Conservation (phyloP, 2,797 vertebrate genomes). For the Phaenicophaeus curvirostris region DNA sequence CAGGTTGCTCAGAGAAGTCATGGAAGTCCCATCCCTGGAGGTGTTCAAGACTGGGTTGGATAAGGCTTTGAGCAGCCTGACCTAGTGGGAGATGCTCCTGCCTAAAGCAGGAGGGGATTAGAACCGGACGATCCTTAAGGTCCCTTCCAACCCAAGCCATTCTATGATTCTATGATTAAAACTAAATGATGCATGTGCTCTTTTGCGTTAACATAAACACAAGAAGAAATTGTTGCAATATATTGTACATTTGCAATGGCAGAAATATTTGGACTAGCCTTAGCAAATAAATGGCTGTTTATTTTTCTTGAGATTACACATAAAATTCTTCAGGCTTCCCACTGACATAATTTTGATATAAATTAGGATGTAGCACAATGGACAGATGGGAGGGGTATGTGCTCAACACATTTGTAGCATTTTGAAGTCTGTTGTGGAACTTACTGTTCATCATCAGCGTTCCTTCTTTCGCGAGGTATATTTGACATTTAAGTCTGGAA, state of each 20-base stretch:
- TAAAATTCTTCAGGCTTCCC: conserved; percentile 52
- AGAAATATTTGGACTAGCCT: conserved; percentile 10
- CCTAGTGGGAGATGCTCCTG: too few relatives aligned
- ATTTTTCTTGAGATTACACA: conserved; percentile 15
- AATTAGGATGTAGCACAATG: conserved; percentile 59
- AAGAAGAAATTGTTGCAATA: background rate
- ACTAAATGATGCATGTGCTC: background rate
- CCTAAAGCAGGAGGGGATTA: too few relatives aligned
- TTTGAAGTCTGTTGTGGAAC: conserved; percentile 58
- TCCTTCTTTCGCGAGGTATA: conserved; percentile 23
- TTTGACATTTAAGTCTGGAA: conserved; percentile 61
- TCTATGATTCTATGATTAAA: background rate
- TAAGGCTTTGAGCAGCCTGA: too few relatives aligned
- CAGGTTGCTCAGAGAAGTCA: too few relatives aligned
- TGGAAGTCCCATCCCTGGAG: too few relatives aligned
- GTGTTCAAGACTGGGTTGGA: too few relatives aligned
- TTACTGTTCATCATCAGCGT: conserved; percentile 27
- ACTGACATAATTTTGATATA: conserved; percentile 39
- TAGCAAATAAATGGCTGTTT: conserved; percentile 51
- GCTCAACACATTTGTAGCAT: conserved; percentile 54
- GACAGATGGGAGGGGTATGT: conserved; percentile 59
- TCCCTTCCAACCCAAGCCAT: too few relatives aligned
- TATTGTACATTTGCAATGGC: conserved; percentile 7
- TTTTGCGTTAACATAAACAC: background rate
- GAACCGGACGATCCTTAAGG: too few relatives aligned